Evolutionary conservation across 2,113 vertebrate genomes (phyloP).

Genomic region (Silurus asotus): DNA sequence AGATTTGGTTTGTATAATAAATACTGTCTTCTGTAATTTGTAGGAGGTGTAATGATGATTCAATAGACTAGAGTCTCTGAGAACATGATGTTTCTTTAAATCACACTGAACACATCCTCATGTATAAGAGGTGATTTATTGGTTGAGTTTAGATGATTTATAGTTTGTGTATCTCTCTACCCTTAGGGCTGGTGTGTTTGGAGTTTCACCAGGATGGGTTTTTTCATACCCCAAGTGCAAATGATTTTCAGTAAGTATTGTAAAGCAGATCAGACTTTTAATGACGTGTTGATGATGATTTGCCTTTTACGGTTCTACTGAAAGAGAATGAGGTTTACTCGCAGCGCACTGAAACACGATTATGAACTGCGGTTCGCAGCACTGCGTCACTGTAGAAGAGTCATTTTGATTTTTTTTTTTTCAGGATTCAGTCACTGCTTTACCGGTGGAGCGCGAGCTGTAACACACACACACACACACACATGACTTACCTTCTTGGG

Average conservation of each 20-base stretch:
- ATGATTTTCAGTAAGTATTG: conserved; percentile 3
- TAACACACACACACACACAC: too few species aligned
- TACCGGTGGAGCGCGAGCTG: too few species aligned
- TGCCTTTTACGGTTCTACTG: conserved; percentile 53
- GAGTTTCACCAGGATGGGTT: neutral
- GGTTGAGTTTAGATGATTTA: neutral
- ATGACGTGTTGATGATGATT: conserved; percentile 55
- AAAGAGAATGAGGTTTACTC: conserved; percentile 53
- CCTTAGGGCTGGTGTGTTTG: neutral
- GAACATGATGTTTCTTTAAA: conserved; percentile 46
- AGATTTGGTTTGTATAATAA: conserved; percentile 1
- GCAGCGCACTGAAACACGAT: conserved; percentile 61
- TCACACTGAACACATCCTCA: conserved; percentile 48
- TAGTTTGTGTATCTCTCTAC: rapidly evolving
- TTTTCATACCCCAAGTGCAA: neutral
- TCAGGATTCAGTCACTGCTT: neutral
- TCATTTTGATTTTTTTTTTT: neutral
- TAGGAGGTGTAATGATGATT: conserved; percentile 47
- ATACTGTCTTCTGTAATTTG: neutral
- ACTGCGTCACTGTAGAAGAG: neutral
- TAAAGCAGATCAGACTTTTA: neutral
- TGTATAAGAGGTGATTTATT: neutral
- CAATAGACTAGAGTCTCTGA: conserved; percentile 61
- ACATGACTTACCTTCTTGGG: too few species aligned
- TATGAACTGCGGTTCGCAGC: too few species aligned